Evolutionary conservation across 2,113 vertebrate species (phyloP), one percentile per base, ranked within the genome.

Genomic region (Pangasianodon hypophthalmus): DNA sequence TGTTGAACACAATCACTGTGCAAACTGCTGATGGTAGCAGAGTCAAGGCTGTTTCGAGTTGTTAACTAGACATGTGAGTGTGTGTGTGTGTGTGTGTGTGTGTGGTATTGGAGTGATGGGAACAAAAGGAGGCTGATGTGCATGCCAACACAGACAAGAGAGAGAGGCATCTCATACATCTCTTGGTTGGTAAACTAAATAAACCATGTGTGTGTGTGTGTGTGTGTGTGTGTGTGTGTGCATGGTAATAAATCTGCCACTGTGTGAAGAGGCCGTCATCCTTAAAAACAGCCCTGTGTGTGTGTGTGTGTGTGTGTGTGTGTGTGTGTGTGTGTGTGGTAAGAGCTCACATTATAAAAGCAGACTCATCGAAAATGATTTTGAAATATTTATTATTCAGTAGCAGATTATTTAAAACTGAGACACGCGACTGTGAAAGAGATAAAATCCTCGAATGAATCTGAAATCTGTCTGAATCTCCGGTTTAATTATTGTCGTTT

Each of bases 21-120:
- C 92, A 96, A 96, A 96, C 94, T 95, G 96, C 96, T 96, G 96
- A 96, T 94, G 93, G 91, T 94, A 96, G 95, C 96, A 96, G 94
- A 95, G 90, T 90, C 94, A 94, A 94, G 90, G 94, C 94, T 95
- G 95, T 94, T 94, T 94, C 29, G 91, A 95, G 95, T 94, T 96
- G 95, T 96, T 95, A 95, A 95, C 92, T 93, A 95, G 95, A 95
- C 94, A 14, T 44, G 24, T 67, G 64, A 26, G 26, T 83, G 62
- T 24, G 14, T 2, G 50, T 94, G 94, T 92, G 88, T 93, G 48
- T 85, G 90, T 91, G 50, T 37, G 81, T 58, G 52, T 58, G 81
- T 88, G 91, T 90, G 89, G 92, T 91, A 50, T 37, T 58, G 88
- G 92, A 92, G 92, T 89, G 90, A 88, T 83, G 29, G 90, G 92